These are phyloP conservation scores for Taphrorychus bicolor DNA, from an alignment of 2,888 invertebrate genomes.

Conservation along the genomic window DNA sequence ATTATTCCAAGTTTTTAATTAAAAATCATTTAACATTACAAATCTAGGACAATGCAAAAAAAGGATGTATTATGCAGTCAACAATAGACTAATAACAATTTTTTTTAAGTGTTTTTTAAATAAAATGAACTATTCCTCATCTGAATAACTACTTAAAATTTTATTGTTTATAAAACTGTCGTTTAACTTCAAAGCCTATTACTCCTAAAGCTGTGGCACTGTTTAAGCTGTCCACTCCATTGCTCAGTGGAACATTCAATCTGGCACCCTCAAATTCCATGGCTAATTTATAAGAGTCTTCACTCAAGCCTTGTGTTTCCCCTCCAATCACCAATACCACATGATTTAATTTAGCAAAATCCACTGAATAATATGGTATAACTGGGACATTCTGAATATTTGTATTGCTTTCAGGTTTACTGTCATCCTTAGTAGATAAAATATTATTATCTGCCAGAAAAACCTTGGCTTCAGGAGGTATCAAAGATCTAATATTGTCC, in stretches of 20 bases:
- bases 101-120: no score
- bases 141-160: no score
- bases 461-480: conserved; percentile 64
- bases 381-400: conserved; percentile 38
- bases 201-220: conserved; percentile 83
- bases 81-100: no score
- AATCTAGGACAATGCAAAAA: no score
- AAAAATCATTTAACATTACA: no score
- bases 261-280: conserved; percentile 66
- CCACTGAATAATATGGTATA: conserved; percentile 68
- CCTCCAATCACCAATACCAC: conserved; percentile 79
- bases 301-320: conserved; percentile 87
- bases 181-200: conserved; percentile 82
- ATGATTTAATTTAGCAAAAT: conserved; percentile 64
- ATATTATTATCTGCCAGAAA: conserved; percentile 74
- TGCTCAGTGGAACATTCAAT: conserved; percentile 80
- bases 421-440: conserved; percentile 33
- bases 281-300: conserved; percentile 73
- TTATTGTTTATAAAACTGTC: conserved; percentile 61
- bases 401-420: no score
- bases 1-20: no score
- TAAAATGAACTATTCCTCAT: no score
- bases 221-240: conserved; percentile 84
- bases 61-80: no score
- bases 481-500: conserved; percentile 64